Percentiles rank a stretch among this genome's conserved stretches.
phyloP scores from a whole-genome alignment of 2,888 invertebrate species.

The Poecilus cupreus region DNA sequence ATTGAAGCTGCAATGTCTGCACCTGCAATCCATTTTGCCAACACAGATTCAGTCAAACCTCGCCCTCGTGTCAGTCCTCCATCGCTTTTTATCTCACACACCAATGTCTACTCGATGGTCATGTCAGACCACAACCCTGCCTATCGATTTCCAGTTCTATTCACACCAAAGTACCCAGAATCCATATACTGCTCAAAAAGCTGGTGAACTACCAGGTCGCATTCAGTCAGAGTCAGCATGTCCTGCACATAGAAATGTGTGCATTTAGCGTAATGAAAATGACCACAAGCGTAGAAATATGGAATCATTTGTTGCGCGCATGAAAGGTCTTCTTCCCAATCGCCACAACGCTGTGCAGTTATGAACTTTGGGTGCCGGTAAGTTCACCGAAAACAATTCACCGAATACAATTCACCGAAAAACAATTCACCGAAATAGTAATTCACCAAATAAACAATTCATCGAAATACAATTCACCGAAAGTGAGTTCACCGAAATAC shows the following conservation, averaged over 20 bases:
- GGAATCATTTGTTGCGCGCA: conserved; percentile 60
- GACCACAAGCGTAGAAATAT: conserved; percentile 58
- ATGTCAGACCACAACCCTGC: conserved; percentile 58
- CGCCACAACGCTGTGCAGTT: conserved; percentile 54
- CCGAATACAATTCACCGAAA: no score
- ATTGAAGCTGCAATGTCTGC: conserved; percentile 52
- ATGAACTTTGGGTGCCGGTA: no score
- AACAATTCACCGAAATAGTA: no score
- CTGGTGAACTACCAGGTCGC: conserved; percentile 15
- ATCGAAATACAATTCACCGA: no score
- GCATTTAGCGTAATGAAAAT: conserved; percentile 59
- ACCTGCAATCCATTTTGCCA: conserved; percentile 59
- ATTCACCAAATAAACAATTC: no score
- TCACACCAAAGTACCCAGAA: conserved; percentile 56
- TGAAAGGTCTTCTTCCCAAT: conserved; percentile 55
- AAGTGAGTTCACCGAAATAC: no score
- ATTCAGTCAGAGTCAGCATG: conserved; percentile 18
- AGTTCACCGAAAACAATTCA: no score
- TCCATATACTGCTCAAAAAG: conserved; percentile 52
- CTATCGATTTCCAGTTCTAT: conserved; percentile 49
- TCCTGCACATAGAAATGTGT: conserved; percentile 58
- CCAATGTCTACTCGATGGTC: no score
- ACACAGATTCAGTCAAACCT: conserved; percentile 58
- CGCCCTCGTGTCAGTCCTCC: conserved; percentile 55
- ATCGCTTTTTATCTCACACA: conserved; percentile 36